Base-by-base conservation (phyloP, 2,888 invertebrate species). In the Teleiodes luculella region DNA sequence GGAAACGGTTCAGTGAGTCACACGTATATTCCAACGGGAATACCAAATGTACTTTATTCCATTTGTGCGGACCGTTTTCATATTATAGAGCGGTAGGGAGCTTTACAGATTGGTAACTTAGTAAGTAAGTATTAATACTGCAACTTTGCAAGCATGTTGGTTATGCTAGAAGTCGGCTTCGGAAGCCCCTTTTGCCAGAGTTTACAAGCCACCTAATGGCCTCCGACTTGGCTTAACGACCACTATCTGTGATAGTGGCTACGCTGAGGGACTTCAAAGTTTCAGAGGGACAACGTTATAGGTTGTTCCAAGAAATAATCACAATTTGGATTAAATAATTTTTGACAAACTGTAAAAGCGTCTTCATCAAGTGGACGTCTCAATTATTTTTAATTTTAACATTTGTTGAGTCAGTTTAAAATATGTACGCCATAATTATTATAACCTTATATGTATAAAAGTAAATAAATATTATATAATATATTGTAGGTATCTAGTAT, bases 11-110 rank as follows among this genome's bases (percentile, higher is more conserved):
- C 47, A 30, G 24, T 54, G 54, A 49, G 43, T 54, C 49, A 54
- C 46, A 49, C 31, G 47, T 16, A 10, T 49, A 49, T 54, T n/a
- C 50, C 50, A 24, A 18, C n/a, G 54, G 54, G 50, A 54, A 45
- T 35, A 16, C 45, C 47, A 33, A 48, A 10, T 49, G 18, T 43
- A 45, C 14, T 24, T 20, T 48, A 31, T 20, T 36, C 35, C 48
- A 35, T 48, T 48, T 36, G n/a, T 48, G 24, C 31, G 20, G 16
- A 24, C 47, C 35, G 18, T 18, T 16, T 33, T 33, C 18, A 31
- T 13, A 47, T 18, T 30, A 36, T 35, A 35, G 20, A 14, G 6
- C 33, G 33, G 45, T 3, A 45, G 10, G 13, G 16, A 4, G 18
- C 24, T 43, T 5, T n/a, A 24, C n/a, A 37, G n/a, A 36, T 36